phyloP scores from a whole-genome alignment of 2,113 vertebrate species.

The Podiceps cristatus region DNA sequence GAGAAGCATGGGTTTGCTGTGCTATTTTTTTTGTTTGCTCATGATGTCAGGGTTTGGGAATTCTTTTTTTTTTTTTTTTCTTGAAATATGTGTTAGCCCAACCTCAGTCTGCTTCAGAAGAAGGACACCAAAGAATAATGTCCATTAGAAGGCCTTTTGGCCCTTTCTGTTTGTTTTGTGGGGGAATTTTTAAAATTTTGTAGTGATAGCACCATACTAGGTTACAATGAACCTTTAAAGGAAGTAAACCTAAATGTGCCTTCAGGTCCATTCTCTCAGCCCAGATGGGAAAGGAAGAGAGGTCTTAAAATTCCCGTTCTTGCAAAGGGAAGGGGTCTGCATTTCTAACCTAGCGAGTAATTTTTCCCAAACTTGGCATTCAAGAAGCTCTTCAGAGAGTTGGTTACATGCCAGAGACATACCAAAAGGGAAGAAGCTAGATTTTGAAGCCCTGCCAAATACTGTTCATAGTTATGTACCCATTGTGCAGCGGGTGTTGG shows the following conservation, averaged over 20 bases:
- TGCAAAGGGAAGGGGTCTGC: slow-evolving; percentile 3
- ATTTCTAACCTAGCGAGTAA: background rate
- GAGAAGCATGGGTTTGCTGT: slow-evolving; percentile 17
- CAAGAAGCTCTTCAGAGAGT: background rate
- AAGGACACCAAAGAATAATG: background rate
- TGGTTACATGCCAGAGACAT: slow-evolving; percentile 4
- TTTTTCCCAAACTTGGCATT: slow-evolving; percentile 37
- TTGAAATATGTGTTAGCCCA: background rate
- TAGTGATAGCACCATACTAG: background rate
- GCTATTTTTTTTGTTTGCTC: background rate
- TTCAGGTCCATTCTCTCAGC: background rate
- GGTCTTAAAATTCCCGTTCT: background rate
- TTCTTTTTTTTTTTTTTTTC: background rate
- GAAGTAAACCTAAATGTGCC: background rate
- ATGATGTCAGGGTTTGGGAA: slow-evolving; percentile 48
- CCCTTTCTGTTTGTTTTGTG: background rate
- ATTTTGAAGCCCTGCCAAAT: slow-evolving; percentile 37
- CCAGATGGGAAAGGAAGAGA: background rate
- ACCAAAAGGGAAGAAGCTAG: slow-evolving; percentile 9
- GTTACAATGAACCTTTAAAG: slow-evolving; percentile 10
- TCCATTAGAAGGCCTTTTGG: background rate
- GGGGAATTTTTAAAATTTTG: slow-evolving; percentile 22
- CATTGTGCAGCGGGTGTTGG: background rate
- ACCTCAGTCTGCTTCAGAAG: background rate
- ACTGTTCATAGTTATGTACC: background rate